Base-by-base conservation (phyloP, 2,113 vertebrate genomes). In the Eleginops maclovinus region DNA sequence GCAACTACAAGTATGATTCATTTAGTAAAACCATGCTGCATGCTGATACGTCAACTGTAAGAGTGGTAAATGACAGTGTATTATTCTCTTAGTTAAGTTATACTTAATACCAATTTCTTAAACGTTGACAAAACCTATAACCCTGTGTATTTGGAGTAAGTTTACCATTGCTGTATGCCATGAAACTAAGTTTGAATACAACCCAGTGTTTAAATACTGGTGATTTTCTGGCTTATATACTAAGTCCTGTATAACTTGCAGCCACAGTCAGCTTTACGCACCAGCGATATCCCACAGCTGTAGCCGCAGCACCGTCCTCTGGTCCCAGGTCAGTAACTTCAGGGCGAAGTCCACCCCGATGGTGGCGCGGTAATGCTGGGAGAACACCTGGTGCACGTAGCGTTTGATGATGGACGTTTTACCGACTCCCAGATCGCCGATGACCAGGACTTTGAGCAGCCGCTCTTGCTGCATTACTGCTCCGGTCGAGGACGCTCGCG, bases 241-340 rank as follows among this genome's bases (percentile, higher is more conserved):
- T 31, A 17, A 44, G 7, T 12, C 15, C 19, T 7, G 9, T 12
- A 10, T n/a, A 44, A 22, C 28, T 26, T 40, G 24, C 41, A 31
- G 1, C 0, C 44, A 8, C 11, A n/a, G 15, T 17, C 31, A 36
- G 5, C 31, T 14, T 13, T 1, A 90, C 92, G 36, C 77, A 96
- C 95, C 95, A 13, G 95, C 95, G 44, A 95, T 94, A 87, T 95
- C 94, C 95, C 95, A 96, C 46, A 96, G 90, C 91, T 96, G 95
- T 74, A 96, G 83, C 22, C 94, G 84, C 61, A 96, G 84, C 79
- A 94, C 88, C 0, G 95, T 93, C 62, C 59, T 82, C 1, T 92
- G 89, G 44, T 95, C 93, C 95, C 94, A 95, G 55, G 87, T 82
- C 12, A 96, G 82, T 58, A 95, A 88, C 75, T 95, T 95, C 47